Conservation (phyloP, 2,113 vertebrate genomes). For the Struthio camelus region DNA sequence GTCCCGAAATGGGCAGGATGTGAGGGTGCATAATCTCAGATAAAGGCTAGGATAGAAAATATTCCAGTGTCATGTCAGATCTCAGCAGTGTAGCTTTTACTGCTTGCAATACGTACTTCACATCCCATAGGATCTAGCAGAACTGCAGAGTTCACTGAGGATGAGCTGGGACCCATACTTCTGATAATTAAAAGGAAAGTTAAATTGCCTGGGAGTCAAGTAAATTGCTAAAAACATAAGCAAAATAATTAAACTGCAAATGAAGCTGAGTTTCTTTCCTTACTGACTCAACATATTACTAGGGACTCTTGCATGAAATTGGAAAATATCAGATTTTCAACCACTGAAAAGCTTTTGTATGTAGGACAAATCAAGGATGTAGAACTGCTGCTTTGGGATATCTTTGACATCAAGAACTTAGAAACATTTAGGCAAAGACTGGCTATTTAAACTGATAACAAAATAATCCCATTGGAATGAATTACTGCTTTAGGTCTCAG, state of each 20-base stretch:
- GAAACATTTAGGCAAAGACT: background rate
- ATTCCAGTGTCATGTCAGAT: background rate
- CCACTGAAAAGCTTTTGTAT: background rate
- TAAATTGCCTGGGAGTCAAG: background rate
- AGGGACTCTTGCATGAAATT: background rate
- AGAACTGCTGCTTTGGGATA: background rate
- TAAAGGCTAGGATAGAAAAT: background rate
- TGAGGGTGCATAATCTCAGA: background rate
- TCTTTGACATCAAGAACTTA: background rate
- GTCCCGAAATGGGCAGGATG: background rate
- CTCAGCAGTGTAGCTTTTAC: background rate
- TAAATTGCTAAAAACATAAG: background rate
- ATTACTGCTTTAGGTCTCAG: background rate
- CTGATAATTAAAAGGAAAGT: background rate
- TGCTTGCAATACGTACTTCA: rapidly evolving
- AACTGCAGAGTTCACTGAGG: background rate
- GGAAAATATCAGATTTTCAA: background rate
- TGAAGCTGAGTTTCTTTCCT: background rate
- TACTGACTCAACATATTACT: background rate
- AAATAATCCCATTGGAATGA: background rate
- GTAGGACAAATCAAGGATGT: background rate
- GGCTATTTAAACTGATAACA: background rate
- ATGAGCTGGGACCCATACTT: background rate
- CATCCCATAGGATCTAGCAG: background rate
- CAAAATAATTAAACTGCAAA: background rate